These are phyloP conservation scores for Eutolmus rufibarbis DNA, from an alignment of 2,888 invertebrate genomes.

Conservation along the genomic window DNA sequence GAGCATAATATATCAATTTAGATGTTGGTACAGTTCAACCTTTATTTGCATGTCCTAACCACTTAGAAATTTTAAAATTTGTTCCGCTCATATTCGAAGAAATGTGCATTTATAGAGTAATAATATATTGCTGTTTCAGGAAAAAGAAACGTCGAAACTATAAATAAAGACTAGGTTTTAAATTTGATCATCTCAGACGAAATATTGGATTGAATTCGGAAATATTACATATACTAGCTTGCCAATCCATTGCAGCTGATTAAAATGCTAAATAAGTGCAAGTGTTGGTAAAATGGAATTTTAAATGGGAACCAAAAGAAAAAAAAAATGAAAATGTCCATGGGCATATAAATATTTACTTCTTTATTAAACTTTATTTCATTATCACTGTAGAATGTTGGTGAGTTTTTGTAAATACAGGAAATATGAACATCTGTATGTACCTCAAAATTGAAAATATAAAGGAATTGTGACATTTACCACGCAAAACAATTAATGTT, in stretches of 20 bases:
- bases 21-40: background rate
- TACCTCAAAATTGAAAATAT: background rate
- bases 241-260: background rate
- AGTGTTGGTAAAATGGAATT: background rate
- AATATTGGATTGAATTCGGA: background rate
- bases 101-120: constrained; percentile 4
- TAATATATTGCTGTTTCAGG: constrained; percentile 34
- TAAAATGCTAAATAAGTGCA: background rate
- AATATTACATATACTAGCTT: background rate
- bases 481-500: background rate
- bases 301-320: background rate
- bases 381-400: background rate
- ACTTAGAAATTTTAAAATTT: background rate
- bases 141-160: constrained; percentile 38
- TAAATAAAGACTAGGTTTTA: constrained; percentile 4
- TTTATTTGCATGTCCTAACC: constrained; percentile 16
- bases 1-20: background rate
- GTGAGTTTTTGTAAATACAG: background rate
- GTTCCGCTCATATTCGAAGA: background rate
- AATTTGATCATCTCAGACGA: constrained; percentile 2
- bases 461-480: background rate
- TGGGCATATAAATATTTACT: background rate
- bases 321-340: background rate
- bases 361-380: background rate
- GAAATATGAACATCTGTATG: background rate